Evolutionary conservation across 2,113 vertebrate species (phyloP).

Genomic region (Cyanoramphus novaezelandiae): DNA sequence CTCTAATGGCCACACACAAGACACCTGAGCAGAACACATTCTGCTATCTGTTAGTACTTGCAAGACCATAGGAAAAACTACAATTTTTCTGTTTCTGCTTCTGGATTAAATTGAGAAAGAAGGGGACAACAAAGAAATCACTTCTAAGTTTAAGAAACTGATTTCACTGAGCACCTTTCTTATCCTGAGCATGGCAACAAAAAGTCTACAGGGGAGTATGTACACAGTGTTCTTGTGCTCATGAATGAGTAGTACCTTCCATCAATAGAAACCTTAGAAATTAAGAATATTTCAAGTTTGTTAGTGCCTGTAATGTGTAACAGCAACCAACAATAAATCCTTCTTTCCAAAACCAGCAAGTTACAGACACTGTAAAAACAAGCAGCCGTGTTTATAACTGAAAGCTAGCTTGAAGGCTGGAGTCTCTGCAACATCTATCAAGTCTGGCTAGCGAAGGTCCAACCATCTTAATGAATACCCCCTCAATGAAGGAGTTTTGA

Average conservation of each 20-base stretch:
- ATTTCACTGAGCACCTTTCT: background rate
- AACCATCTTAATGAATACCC: background rate
- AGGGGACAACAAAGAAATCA: background rate
- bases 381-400: background rate
- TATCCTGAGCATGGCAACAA: background rate
- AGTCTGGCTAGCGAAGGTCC: background rate
- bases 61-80: background rate
- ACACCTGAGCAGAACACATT: background rate
- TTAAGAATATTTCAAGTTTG: background rate
- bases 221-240: fast-evolving
- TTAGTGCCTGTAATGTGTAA: background rate
- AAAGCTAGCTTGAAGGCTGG: background rate
- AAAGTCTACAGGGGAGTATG: background rate
- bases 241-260: background rate
- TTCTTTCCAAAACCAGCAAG: background rate
- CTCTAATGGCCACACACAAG: background rate
- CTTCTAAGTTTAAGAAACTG: background rate
- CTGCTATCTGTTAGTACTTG: background rate
- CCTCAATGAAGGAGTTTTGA: background rate
- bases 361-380: background rate
- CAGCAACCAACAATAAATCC: background rate
- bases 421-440: background rate
- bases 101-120: background rate
- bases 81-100: background rate
- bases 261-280: background rate